Conservation (phyloP, 2,888 invertebrate species). For the Pheosia gnoma region DNA sequence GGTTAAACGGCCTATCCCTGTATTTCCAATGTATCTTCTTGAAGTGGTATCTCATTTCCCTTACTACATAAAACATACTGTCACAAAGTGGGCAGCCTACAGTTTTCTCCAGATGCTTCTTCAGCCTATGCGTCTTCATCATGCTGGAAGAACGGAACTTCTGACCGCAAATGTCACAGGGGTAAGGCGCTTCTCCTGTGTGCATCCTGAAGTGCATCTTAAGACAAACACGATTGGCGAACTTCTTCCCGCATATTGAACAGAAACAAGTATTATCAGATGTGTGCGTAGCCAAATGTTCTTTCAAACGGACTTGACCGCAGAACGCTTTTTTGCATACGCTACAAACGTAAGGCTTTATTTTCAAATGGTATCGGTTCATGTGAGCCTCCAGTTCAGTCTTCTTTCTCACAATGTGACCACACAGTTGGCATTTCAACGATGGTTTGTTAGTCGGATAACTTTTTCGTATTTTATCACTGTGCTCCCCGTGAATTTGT, state of each 20-base stretch:
- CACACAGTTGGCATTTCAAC: slow-evolving; percentile 38
- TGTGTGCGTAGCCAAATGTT: slow-evolving; percentile 46
- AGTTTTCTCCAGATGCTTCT: slow-evolving; percentile 53
- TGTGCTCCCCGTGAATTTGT: slow-evolving; percentile 28
- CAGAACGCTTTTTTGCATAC: slow-evolving; percentile 50
- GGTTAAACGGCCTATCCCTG: slow-evolving; percentile 49
- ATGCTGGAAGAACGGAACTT: slow-evolving; percentile 55
- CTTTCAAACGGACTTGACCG: slow-evolving; percentile 44
- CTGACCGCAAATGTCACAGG: slow-evolving; percentile 53
- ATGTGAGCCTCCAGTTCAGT: slow-evolving; percentile 48
- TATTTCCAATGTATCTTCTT: slow-evolving; percentile 56
- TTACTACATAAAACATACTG: slow-evolving; percentile 48
- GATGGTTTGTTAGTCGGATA: slow-evolving; percentile 9
- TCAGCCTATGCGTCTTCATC: slow-evolving; percentile 52
- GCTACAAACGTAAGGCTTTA: slow-evolving; percentile 46
- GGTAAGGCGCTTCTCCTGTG: slow-evolving; percentile 53
- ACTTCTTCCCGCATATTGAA: slow-evolving; percentile 46
- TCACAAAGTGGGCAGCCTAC: slow-evolving; percentile 53
- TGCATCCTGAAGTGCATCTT: slow-evolving; percentile 56
- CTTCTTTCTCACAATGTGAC: slow-evolving; percentile 41
- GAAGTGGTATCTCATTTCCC: slow-evolving; percentile 58
- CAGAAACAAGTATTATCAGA: slow-evolving; percentile 42
- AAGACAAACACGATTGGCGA: slow-evolving; percentile 52
- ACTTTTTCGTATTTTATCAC: slow-evolving; percentile 6
- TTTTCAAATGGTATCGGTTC: slow-evolving; percentile 50